Base-by-base conservation (phyloP, 53 echinoderm and acorn worm species). In the Glandiceps talaboti region DNA sequence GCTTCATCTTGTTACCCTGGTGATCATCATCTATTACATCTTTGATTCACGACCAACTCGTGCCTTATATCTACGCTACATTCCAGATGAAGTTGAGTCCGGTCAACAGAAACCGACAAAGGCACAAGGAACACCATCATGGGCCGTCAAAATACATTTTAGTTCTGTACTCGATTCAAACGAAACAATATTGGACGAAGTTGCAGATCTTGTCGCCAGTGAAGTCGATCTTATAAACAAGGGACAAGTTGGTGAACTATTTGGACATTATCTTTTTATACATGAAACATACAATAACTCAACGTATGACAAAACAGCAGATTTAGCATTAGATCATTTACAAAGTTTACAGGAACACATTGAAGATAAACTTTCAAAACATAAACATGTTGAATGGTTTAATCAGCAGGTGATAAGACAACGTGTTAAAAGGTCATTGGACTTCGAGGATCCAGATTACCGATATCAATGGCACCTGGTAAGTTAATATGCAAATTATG, bases 381-480 rank as follows among this genome's bases (percentile, higher is more conserved):
- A 95, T 31, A 78, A 86, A 0, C 79, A 82, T 29, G 80, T 95
- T 25, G 88, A 90, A 30, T 95, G 96, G 96, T 92, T 90, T 31
- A 90, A 90, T 30, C 90, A 88, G 76, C 96, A 95, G 83, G 81
- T 85, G 86, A 92, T 95, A 29, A 81, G 96, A 30, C 77, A 88
- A n/a, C 75, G 96, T 28, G 85, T 77, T 14, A 95, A 95, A 73
- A 82, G 92, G 77, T 76, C 86, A n/a, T 14, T 91, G 26, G 45
- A 84, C 1, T 88, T 95, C 78, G 77, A 83, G 0, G 96, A 95
- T 77, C 96, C 92, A 0, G 86, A 82, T 14, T 95, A 90, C 75
- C 74, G 85, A 28, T 78, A 87, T 31, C 96, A 95, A 77, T 95
- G 96, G 96, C 96, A 95, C 79, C 84, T 95, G 89, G 96, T 95